Evolutionary conservation across 2,797 vertebrate species (phyloP).

Genomic region (Gastrophryne carolinensis): DNA sequence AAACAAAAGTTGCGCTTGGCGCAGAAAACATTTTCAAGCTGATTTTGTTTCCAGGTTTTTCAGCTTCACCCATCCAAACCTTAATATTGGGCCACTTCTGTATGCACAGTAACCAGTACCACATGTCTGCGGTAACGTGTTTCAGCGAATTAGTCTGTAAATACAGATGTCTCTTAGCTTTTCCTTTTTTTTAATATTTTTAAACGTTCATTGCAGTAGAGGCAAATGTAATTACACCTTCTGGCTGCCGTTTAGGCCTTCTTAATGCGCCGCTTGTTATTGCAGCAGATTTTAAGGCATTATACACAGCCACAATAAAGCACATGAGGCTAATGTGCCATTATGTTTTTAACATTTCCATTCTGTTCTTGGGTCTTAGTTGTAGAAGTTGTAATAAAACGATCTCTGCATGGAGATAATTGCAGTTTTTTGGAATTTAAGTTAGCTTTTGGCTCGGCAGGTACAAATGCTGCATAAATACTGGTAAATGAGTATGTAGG

Average conservation of each 20-base stretch:
- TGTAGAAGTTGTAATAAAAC: slow-evolving; percentile 5
- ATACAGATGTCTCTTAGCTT: slow-evolving; percentile 11
- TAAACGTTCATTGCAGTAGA: slow-evolving; percentile 10
- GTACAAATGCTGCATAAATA: too few species aligned
- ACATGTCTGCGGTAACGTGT: not conserved
- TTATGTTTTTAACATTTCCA: slow-evolving; percentile 32
- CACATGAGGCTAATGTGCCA: slow-evolving; percentile 16
- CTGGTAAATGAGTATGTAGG: too few species aligned
- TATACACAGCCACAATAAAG: slow-evolving; percentile 23
- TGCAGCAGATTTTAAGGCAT: not conserved
- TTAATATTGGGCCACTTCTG: not conserved
- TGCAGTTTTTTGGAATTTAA: not conserved
- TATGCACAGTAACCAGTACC: not conserved
- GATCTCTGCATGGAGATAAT: not conserved
- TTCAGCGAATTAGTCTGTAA: slow-evolving; percentile 20
- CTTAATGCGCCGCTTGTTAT: slow-evolving; percentile 17
- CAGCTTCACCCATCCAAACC: not conserved
- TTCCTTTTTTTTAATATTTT: slow-evolving; percentile 3
- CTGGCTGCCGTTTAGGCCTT: not conserved
- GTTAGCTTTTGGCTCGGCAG: too few species aligned
- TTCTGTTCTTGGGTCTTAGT: slow-evolving; percentile 2
- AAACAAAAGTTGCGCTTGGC: not conserved
- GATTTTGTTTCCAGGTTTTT: not conserved
- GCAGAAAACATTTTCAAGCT: not conserved
- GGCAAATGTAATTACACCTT: slow-evolving; percentile 23